Percentiles rank a stretch among this genome's conserved stretches.
phyloP scores from a whole-genome alignment of 2,888 invertebrate species.

The Bombylius major region DNA sequence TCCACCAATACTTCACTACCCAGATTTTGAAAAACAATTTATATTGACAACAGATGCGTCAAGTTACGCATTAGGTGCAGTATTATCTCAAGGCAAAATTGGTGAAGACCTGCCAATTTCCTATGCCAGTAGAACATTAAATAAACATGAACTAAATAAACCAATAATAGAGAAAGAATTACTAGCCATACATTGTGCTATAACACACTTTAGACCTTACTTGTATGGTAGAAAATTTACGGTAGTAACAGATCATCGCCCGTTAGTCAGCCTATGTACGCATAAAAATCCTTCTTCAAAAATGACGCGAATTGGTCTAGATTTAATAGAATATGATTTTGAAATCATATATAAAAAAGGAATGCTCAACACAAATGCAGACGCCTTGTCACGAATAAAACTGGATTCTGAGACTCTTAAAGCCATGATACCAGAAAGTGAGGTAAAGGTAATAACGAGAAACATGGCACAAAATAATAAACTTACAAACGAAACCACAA shows the following conservation, averaged over 20 bases:
- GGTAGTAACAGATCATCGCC: no score
- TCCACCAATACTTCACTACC: slow-evolving; percentile 10
- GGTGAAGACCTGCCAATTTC: slow-evolving; percentile 5
- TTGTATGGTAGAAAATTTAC: no score
- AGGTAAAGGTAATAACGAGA: no score
- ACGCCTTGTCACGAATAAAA: not conserved
- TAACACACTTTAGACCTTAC: slow-evolving; percentile 1
- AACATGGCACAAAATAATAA: not conserved
- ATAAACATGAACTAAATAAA: slow-evolving; percentile 15
- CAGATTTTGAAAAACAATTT: slow-evolving; percentile 13
- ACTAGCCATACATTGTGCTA: slow-evolving; percentile 15
- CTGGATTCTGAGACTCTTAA: not conserved
- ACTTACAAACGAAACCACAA: not conserved
- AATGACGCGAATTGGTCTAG: no score
- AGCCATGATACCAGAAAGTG: not conserved
- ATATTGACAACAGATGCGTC: slow-evolving; percentile 23
- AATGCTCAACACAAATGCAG: not conserved
- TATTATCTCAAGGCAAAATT: slow-evolving; percentile 19
- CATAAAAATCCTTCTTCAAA: no score
- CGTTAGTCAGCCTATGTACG: no score
- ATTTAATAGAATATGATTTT: no score
- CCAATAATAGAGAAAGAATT: slow-evolving; percentile 22
- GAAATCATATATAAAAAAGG: no score
- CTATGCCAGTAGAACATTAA: no score
- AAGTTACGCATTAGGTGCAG: slow-evolving; percentile 18